These are phyloP conservation scores for Alosa sapidissima DNA, from an alignment of 2,797 vertebrate genomes.

Conservation along the genomic window DNA sequence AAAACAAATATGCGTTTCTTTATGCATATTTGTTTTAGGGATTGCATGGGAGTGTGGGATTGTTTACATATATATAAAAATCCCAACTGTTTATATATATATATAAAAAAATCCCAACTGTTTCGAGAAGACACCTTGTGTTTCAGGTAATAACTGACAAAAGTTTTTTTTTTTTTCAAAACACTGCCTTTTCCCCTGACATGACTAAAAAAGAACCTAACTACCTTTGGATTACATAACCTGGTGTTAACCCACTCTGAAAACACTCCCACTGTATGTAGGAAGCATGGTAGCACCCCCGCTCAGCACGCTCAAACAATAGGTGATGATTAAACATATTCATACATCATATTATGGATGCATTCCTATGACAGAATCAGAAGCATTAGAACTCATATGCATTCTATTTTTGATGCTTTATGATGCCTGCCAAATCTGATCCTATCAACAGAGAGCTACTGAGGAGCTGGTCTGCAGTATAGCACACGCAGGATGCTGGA, in stretches of 20 bases:
- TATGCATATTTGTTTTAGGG: background rate
- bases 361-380: background rate
- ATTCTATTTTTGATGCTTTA: background rate
- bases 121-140: too few relatives aligned
- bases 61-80: background rate
- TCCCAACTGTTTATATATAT: too few relatives aligned
- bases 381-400: background rate
- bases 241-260: background rate
- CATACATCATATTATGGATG: background rate
- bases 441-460: background rate
- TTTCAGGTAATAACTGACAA: too few relatives aligned
- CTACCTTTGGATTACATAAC: slow-evolving; percentile 12
- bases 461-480: background rate
- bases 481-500: background rate
- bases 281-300: background rate
- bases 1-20: background rate
- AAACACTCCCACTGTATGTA: background rate
- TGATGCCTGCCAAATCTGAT: background rate
- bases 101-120: too few relatives aligned
- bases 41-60: background rate
- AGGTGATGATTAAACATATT: background rate
- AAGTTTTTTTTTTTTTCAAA: background rate
- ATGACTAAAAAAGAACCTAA: background rate
- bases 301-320: background rate
- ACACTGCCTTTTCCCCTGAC: background rate